phyloP scores from a whole-genome alignment of 1,140 invertebrate genomes.

The Phthorimaea operculella region DNA sequence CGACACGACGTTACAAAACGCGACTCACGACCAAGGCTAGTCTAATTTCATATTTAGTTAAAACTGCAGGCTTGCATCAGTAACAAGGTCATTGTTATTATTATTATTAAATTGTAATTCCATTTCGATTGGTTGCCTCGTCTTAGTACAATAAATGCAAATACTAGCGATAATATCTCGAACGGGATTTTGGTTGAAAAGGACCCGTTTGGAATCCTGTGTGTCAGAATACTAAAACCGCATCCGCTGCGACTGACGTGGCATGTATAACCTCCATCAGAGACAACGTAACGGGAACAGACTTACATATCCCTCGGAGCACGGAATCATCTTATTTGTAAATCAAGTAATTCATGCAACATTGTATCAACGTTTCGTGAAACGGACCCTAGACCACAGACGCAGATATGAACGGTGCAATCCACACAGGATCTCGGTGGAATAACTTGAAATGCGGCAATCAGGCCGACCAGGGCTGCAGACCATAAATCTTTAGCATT shows the following conservation, averaged over 20 bases:
- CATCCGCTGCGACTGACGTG: no score
- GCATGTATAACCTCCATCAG: no score
- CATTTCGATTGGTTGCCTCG: background rate
- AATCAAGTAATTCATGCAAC: no score
- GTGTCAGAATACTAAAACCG: no score
- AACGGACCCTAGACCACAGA: no score
- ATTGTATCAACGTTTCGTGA: no score
- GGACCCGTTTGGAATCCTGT: no score
- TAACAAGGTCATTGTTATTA: conserved; percentile 7
- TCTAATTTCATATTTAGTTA: conserved; percentile 11
- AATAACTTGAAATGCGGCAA: conserved; percentile 13
- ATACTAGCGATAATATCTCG: background rate
- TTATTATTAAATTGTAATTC: background rate
- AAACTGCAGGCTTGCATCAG: conserved; percentile 5
- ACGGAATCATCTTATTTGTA: no score
- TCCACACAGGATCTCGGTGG: conserved; percentile 9
- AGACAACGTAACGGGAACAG: no score
- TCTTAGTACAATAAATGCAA: background rate
- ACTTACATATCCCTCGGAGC: no score
- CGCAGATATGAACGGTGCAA: conserved; percentile 6
- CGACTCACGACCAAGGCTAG: conserved; percentile 11
- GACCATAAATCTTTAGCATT: conserved; percentile 17
- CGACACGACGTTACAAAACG: conserved; percentile 8
- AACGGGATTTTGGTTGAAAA: no score
- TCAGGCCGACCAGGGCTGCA: conserved; percentile 3